phyloP scores from a whole-genome alignment of 2,888 invertebrate species.

The Camponotus fellah region DNA sequence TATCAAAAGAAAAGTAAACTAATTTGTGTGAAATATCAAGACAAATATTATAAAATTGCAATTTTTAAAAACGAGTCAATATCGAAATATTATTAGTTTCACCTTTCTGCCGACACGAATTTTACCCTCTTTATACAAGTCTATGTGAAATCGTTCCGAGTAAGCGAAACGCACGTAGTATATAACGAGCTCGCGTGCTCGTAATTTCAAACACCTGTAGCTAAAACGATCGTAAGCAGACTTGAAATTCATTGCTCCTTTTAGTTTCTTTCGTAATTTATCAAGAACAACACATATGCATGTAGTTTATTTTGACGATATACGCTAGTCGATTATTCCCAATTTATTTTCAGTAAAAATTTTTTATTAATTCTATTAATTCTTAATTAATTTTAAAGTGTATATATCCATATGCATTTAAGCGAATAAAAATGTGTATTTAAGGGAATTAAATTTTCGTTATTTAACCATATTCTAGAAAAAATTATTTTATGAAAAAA shows the following conservation, averaged over 20 bases:
- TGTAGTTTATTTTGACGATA: background rate
- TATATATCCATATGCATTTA: background rate
- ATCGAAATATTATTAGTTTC: background rate
- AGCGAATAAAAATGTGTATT: too few species aligned
- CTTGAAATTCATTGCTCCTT: slow-evolving; percentile 11
- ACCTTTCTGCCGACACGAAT: background rate
- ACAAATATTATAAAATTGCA: background rate
- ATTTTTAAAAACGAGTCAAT: background rate
- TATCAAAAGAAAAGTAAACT: background rate
- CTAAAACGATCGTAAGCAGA: slow-evolving; percentile 62
- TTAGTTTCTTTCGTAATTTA: background rate
- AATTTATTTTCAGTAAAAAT: background rate
- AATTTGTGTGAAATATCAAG: background rate
- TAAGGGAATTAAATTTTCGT: background rate
- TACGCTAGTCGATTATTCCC: background rate
- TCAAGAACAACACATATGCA: background rate
- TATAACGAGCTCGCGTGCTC: slow-evolving; percentile 20
- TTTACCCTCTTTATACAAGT: background rate
- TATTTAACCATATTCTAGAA: background rate
- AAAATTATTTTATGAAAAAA: background rate
- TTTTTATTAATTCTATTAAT: background rate
- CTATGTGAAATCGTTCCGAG: background rate
- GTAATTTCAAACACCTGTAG: slow-evolving; percentile 70
- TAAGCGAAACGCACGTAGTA: background rate
- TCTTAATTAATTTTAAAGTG: background rate